These are phyloP conservation scores for Australoheros facetus DNA, from an alignment of 2,797 vertebrate genomes.

Conservation along the genomic window DNA sequence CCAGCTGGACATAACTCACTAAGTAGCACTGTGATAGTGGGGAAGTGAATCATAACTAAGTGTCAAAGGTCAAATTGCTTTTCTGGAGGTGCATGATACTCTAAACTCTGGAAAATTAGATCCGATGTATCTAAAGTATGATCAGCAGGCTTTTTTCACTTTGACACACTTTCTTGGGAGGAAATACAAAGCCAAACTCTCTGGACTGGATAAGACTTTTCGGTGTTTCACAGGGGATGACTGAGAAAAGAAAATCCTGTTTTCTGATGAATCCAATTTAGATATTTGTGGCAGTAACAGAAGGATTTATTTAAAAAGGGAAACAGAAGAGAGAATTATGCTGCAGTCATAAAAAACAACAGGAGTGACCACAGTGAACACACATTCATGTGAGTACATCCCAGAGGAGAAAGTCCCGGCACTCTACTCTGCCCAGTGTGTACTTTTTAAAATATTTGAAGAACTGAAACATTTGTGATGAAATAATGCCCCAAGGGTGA, in stretches of 20 bases:
- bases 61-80: neutral
- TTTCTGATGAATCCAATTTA: neutral
- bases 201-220: accelerated
- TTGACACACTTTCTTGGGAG: neutral
- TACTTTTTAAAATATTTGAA: constrained; percentile 9
- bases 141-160: neutral
- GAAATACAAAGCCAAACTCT: neutral
- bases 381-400: neutral
- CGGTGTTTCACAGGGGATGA: neutral
- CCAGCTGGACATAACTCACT: neutral
- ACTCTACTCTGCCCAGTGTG: neutral
- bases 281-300: neutral
- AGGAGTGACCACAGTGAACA: neutral
- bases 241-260: neutral
- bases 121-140: neutral
- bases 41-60: neutral
- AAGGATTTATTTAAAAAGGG: neutral
- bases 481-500: neutral
- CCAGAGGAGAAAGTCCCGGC: constrained; percentile 8
- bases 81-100: neutral
- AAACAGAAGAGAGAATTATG: neutral
- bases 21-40: neutral
- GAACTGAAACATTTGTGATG: constrained; percentile 1
- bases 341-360: neutral
- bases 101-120: neutral